phyloP scores from a whole-genome alignment of 2,113 vertebrate genomes.

The Delphinus delphis region DNA sequence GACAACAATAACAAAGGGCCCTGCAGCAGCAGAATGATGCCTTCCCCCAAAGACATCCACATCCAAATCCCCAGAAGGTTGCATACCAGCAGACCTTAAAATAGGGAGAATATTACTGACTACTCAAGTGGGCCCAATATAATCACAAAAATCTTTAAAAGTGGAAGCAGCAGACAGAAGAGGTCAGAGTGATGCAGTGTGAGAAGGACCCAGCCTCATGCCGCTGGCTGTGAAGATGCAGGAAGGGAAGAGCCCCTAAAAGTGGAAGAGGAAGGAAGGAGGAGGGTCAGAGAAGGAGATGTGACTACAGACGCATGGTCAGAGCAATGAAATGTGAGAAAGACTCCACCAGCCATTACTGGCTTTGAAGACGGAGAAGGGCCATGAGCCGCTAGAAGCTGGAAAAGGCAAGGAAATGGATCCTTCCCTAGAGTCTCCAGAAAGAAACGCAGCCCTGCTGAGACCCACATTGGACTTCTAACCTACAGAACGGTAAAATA shows the following conservation, averaged over 20 bases:
- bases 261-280: not conserved
- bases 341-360: not conserved
- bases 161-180: not conserved
- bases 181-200: not conserved
- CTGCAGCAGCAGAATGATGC: not conserved
- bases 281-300: not conserved
- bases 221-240: not conserved
- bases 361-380: not conserved
- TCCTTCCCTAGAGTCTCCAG: not conserved
- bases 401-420: not conserved
- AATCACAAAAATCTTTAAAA: not conserved
- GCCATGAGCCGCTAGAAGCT: not conserved
- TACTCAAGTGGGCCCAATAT: not conserved
- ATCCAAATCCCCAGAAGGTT: not conserved
- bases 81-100: not conserved
- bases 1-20: not conserved
- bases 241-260: not conserved
- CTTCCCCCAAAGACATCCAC: not conserved
- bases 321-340: fast-evolving
- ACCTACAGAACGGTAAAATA: not conserved
- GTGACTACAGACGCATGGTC: not conserved
- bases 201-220: not conserved
- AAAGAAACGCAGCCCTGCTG: not conserved
- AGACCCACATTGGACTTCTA: not conserved
- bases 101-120: not conserved